Conservation (phyloP, 2,113 vertebrate species). For the Syngnathus typhle region DNA sequence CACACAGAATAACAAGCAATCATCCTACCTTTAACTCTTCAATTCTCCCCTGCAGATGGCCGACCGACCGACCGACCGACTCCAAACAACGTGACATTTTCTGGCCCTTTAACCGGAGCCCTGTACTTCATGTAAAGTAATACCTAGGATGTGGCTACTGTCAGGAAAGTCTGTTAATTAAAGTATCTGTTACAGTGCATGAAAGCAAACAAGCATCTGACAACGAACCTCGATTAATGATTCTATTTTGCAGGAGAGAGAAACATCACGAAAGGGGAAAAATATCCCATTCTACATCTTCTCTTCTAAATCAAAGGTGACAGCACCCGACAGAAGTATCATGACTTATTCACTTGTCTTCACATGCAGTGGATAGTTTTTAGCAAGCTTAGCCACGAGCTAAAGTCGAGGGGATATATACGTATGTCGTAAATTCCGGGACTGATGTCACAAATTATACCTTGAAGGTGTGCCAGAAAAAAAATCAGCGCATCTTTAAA, state of each 20-base stretch:
- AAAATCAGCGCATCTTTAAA: too few relatives aligned
- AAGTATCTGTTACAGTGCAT: conserved; percentile 15
- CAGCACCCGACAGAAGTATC: neutral
- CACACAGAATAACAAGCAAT: conserved; percentile 31
- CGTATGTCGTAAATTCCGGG: too few relatives aligned
- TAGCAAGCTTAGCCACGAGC: neutral
- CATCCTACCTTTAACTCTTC: conserved; percentile 45
- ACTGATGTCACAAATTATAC: too few relatives aligned
- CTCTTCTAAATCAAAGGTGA: too few relatives aligned
- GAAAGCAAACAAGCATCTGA: neutral
- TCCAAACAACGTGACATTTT: conserved; percentile 27
- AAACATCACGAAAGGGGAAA: too few relatives aligned
- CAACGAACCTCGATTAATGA: neutral
- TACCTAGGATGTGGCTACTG: conserved; percentile 32
- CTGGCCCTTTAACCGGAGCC: neutral
- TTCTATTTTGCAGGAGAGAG: conserved; percentile 9
- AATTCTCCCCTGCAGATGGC: conserved; percentile 35
- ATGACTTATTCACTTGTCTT: neutral
- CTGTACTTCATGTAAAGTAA: conserved; percentile 24
- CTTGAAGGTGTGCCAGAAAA: too few relatives aligned
- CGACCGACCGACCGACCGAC: conserved; percentile 4
- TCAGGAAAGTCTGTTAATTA: conserved; percentile 42
- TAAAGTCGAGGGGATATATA: neutral
- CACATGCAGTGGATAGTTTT: neutral
- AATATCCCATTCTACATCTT: too few relatives aligned